phyloP scores from a whole-genome alignment of 2,113 vertebrate genomes.

The Myrmophylax atrothorax region DNA sequence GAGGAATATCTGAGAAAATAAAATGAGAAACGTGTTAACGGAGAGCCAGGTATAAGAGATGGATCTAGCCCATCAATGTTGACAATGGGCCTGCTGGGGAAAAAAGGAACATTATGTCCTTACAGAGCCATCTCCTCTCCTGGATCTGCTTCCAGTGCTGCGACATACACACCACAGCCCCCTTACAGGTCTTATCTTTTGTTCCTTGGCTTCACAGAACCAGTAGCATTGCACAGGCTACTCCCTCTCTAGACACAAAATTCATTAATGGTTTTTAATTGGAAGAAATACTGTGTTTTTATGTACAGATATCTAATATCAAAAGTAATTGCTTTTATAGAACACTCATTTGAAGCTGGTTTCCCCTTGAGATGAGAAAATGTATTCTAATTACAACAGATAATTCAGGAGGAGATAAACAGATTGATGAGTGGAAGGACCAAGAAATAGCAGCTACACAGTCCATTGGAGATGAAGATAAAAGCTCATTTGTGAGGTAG shows the following conservation, averaged over 20 bases:
- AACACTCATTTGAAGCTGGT: conserved; percentile 55
- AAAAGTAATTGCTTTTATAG: conserved; percentile 65
- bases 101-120: not conserved
- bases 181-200: not conserved
- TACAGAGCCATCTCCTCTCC: not conserved
- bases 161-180: not conserved
- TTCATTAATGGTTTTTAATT: conserved; percentile 61
- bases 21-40: not conserved
- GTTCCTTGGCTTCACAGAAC: not conserved
- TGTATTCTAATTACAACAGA: conserved; percentile 58
- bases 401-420: conserved; percentile 65
- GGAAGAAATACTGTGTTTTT: conserved; percentile 51
- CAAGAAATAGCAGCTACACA: conserved; percentile 8
- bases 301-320: conserved; percentile 52
- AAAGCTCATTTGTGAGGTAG: not conserved
- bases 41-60: not conserved
- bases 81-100: not conserved
- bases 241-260: not conserved
- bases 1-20: not conserved
- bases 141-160: not conserved
- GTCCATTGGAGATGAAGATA: not conserved
- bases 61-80: not conserved
- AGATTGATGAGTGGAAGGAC: conserved; percentile 44
- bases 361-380: conserved; percentile 50
- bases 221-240: not conserved